phyloP scores from a whole-genome alignment of 2,113 vertebrate species.

The Microtus montanus region DNA sequence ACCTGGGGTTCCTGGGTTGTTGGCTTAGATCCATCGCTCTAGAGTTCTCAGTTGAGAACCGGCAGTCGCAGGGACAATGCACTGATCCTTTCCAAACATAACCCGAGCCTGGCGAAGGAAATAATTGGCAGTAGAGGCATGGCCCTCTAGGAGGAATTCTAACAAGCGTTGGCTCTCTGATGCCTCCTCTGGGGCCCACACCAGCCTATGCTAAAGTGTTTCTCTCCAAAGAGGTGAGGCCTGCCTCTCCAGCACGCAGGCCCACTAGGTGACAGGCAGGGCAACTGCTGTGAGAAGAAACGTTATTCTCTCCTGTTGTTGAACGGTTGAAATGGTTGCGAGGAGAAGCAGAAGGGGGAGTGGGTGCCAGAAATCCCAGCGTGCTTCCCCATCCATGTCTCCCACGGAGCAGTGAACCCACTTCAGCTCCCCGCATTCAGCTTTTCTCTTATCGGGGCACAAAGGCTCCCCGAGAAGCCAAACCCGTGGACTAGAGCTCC shows the following conservation, averaged over 20 bases:
- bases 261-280: neutral
- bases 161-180: neutral
- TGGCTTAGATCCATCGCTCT: neutral
- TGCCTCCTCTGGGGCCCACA: rapidly evolving
- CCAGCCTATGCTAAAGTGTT: rapidly evolving
- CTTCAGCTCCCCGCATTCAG: neutral
- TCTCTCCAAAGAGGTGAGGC: neutral
- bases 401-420: conserved; percentile 5
- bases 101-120: neutral
- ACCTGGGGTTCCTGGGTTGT: neutral
- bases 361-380: neutral
- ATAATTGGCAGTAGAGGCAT: neutral
- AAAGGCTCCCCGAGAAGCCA: neutral
- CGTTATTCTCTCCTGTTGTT: neutral
- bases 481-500: neutral
- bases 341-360: neutral
- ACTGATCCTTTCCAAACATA: neutral
- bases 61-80: neutral
- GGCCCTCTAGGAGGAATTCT: neutral
- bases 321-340: neutral
- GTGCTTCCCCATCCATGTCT: neutral
- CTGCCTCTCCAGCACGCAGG: neutral
- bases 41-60: neutral
- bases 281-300: neutral
- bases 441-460: conserved; percentile 22